Percentiles rank a stretch among this genome's conserved stretches.
Evolutionary conservation across 1,140 invertebrate genomes (phyloP).

Genomic region (Papilio aristodemus): DNA sequence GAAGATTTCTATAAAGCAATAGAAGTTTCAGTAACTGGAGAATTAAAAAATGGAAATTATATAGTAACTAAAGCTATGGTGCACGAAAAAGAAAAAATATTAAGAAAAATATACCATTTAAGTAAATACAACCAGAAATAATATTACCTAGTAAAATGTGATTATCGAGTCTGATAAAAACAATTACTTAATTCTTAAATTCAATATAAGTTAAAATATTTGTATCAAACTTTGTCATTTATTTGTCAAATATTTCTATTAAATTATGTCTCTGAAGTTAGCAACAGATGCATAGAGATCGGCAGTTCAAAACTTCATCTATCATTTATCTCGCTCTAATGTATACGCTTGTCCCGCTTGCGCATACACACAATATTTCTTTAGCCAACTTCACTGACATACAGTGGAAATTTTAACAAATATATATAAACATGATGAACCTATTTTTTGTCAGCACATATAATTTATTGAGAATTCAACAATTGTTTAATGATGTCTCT

Average conservation of each 20-base stretch:
- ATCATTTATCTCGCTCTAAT: background rate
- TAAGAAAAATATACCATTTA: background rate
- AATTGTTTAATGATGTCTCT: constrained; percentile 52
- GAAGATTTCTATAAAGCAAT: background rate
- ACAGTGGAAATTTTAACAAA: background rate
- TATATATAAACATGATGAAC: too few relatives aligned
- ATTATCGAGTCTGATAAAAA: background rate
- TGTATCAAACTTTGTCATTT: background rate
- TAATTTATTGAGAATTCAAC: constrained; percentile 24
- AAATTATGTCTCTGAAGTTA: background rate
- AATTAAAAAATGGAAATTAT: background rate
- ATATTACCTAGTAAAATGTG: background rate
- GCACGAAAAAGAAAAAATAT: background rate
- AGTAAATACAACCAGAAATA: constrained; percentile 1
- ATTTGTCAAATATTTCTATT: background rate
- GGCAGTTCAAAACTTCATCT: background rate
- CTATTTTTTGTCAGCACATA: constrained; percentile 20
- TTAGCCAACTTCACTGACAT: too few relatives aligned
- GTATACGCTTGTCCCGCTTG: background rate
- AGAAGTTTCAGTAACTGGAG: background rate
- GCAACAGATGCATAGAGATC: background rate
- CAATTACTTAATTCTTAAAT: background rate
- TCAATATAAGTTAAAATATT: background rate
- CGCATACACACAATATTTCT: background rate
- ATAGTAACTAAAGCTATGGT: background rate